Base-by-base conservation (phyloP, 1,140 invertebrate species). In the Cydia fagiglandana region DNA sequence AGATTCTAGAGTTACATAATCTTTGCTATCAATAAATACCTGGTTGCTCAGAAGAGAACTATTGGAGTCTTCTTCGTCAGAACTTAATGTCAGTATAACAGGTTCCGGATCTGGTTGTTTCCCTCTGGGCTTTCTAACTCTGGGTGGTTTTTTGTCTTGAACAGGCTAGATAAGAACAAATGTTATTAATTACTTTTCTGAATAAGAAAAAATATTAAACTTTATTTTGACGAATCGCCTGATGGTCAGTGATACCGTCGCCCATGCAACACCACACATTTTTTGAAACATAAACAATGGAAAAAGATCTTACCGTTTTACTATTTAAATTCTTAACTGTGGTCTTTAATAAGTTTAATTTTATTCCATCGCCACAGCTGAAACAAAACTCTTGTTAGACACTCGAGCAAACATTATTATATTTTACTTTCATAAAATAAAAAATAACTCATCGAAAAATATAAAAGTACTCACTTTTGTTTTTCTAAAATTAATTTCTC, bases 21-120 rank as follows among this genome's bases (percentile, higher is more conserved):
- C 41, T 12, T 45, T 45, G 13, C 45, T 74, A 30, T 70, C 30
- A 61, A 68, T 61, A 78, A 47, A 80, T 86, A 90, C 87, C 83
- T 89, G 88, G 78, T 84, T 85, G 81, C 83, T 88, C 4, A 90
- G 53, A 81, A 89, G 83, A 53, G 91, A 92, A 83, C 90, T 92
- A 81, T 93, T 93, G 5, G 91, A 91, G 77, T 94, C 93, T 80
- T 94, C 95, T 81, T 95, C 95, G 80, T 95, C 95, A 76, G 95
- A 95, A 86, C 95, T 95, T 73, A 95, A 86, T 47, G 94, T 94
- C 73, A 95, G 89, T 82, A 95, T 94, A 66, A 95, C 94, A 61
- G 94, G 94, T 85, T 95, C 95, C 13, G 91, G 93, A 78, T 95
- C 94, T 3, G 94, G 91, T 76, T 92, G 90, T 73, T 93, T 93